Conservation (phyloP, 2,797 vertebrate species). For the Glossophaga mutica region DNA sequence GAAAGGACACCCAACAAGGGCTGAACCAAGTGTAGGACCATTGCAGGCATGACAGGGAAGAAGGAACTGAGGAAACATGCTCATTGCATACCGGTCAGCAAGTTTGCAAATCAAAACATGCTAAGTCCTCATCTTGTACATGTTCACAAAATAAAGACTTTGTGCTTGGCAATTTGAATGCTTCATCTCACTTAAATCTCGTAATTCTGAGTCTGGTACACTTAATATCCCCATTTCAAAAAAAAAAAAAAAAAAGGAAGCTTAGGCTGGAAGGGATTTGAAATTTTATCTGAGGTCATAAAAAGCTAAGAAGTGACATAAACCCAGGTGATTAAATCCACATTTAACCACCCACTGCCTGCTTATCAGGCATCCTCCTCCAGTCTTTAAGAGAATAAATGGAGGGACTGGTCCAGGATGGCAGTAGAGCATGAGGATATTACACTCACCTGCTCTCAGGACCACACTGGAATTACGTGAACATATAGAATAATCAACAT, state of each 20-base stretch:
- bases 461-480: not conserved
- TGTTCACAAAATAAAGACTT: not conserved
- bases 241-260: not conserved
- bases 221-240: not conserved
- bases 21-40: not conserved
- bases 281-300: not conserved
- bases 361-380: not conserved
- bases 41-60: not conserved
- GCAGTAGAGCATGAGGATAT: not conserved
- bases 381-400: not conserved
- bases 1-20: not conserved
- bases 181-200: not conserved
- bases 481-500: not conserved
- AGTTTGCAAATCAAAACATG: not conserved
- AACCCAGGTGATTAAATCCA: not conserved
- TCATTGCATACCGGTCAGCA: not conserved
- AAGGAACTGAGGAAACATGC: not conserved
- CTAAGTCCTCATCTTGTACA: too few relatives aligned
- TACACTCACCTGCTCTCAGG: not conserved
- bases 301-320: not conserved
- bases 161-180: not conserved
- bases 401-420: not conserved
- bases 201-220: not conserved
- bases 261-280: not conserved
- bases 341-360: not conserved